Percentiles rank a stretch among this genome's conserved stretches.
Evolutionary conservation across 2,888 invertebrate genomes (phyloP).

Genomic region (Athetis lepigone): DNA sequence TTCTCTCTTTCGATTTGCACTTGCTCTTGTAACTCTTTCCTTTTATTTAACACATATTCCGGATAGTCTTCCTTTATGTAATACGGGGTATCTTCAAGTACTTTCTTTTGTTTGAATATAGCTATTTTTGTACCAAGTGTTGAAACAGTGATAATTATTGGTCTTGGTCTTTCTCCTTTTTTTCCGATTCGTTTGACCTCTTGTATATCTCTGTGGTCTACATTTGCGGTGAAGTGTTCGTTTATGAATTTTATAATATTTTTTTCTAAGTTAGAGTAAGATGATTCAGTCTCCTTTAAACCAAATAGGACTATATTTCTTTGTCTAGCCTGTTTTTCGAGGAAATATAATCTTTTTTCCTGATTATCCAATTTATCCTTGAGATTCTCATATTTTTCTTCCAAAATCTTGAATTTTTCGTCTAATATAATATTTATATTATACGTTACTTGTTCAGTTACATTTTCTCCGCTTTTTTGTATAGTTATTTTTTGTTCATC

Average conservation of each 20-base stretch:
- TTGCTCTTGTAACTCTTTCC: constrained; percentile 1
- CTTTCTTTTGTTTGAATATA: too few relatives aligned
- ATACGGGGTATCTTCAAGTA: neutral
- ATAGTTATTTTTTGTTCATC: constrained; percentile 1
- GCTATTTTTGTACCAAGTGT: too few relatives aligned
- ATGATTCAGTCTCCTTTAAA: neutral
- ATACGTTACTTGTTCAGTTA: constrained; percentile 1
- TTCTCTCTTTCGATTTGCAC: neutral
- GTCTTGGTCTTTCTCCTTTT: too few relatives aligned
- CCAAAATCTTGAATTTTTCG: neutral
- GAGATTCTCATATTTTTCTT: neutral
- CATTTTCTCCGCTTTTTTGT: neutral
- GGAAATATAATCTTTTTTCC: neutral
- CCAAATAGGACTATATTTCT: constrained; percentile 4
- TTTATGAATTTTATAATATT: neutral
- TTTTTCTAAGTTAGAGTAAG: neutral
- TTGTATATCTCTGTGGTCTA: too few relatives aligned
- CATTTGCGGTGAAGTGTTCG: too few relatives aligned
- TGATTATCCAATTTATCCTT: constrained; percentile 1
- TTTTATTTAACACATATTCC: neutral
- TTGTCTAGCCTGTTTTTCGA: constrained; percentile 7
- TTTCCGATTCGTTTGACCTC: too few relatives aligned
- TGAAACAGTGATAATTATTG: too few relatives aligned
- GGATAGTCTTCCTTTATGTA: constrained; percentile 1
- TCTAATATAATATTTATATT: neutral